A percentile compares a stretch with the other conserved stretches of the same genome.
These are phyloP conservation scores for Zaprionus ornatus DNA, from an alignment of 1,140 invertebrate genomes.

Conservation along the genomic window DNA sequence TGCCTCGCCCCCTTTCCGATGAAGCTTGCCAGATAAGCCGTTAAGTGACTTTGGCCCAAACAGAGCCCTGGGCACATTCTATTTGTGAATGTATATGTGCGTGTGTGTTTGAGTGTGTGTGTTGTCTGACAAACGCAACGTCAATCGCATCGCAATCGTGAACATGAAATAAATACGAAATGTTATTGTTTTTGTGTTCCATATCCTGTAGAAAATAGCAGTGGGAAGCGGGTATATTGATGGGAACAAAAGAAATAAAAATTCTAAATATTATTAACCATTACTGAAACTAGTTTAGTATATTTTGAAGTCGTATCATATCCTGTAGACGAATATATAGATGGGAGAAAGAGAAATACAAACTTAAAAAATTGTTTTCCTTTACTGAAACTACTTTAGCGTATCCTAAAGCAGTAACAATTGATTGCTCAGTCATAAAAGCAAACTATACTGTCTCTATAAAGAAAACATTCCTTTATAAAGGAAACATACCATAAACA, in stretches of 20 bases:
- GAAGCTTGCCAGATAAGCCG: conserved; percentile 65
- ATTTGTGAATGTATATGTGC: not conserved
- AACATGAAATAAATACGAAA: conserved; percentile 56
- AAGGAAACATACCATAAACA: not conserved
- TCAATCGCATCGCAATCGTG: conserved; percentile 39
- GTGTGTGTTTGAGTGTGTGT: not conserved
- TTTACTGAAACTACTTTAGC: not conserved
- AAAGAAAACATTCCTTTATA: not conserved
- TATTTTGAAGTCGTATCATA: not conserved
- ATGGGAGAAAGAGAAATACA: not conserved
- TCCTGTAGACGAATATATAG: conserved; percentile 8
- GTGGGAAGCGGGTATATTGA: not conserved
- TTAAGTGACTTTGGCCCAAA: conserved; percentile 67
- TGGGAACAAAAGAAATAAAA: too few species aligned
- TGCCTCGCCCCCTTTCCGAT: conserved; percentile 25
- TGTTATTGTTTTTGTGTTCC: conserved; percentile 24
- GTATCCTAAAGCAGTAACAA: not conserved
- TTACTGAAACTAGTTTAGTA: too few species aligned
- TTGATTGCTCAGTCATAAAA: not conserved
- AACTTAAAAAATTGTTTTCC: not conserved
- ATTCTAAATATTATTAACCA: not conserved
- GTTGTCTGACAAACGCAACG: conserved; percentile 12
- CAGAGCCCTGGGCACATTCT: conserved; percentile 38
- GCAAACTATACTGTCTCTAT: not conserved
- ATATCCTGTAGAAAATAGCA: conserved; percentile 5